Base-by-base conservation (phyloP, 2,888 invertebrate species). In the Orchesellides sinensis region DNA sequence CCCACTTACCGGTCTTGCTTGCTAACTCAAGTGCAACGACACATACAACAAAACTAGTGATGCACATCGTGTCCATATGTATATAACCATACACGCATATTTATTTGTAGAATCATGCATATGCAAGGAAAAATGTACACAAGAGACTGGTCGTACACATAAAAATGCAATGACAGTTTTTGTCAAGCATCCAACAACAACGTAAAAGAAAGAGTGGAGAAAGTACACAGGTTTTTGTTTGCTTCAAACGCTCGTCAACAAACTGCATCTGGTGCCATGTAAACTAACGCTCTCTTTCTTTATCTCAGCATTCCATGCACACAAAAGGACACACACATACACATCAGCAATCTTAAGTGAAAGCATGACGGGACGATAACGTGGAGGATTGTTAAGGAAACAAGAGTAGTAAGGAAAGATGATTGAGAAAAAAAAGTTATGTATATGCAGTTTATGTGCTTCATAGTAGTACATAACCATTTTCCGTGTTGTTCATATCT, bases 91-190 rank as follows among this genome's bases (percentile, higher is more conserved):
- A n/a, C n/a, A n/a, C n/a, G n/a, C n/a, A n/a, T n/a, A n/a, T n/a
- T n/a, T n/a, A n/a, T n/a, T n/a, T n/a, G n/a, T n/a, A n/a, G n/a
- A n/a, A n/a, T n/a, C n/a, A n/a, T n/a, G n/a, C n/a, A n/a, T n/a
- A n/a, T n/a, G n/a, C n/a, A n/a, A n/a, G n/a, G n/a, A n/a, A n/a
- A n/a, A n/a, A n/a, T n/a, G n/a, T n/a, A n/a, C n/a, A n/a, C n/a
- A n/a, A n/a, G n/a, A n/a, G n/a, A n/a, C n/a, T n/a, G n/a, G n/a
- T n/a, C n/a, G n/a, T 14, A 29, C 5, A 32, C 52, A 52, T 66
- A 70, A 70, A 72, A 72, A 52, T 80, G 79, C 79, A 80, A 65
- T 49, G 65, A 80, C 79, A 80, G 29, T 80, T 78, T 80, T 80
- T 80, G 72, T 80, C 72, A 80, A 49, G 56, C 32, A 47, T 72